Evolutionary conservation across 2,797 vertebrate species (phyloP).

Genomic region (Petrocephalus sullivani): DNA sequence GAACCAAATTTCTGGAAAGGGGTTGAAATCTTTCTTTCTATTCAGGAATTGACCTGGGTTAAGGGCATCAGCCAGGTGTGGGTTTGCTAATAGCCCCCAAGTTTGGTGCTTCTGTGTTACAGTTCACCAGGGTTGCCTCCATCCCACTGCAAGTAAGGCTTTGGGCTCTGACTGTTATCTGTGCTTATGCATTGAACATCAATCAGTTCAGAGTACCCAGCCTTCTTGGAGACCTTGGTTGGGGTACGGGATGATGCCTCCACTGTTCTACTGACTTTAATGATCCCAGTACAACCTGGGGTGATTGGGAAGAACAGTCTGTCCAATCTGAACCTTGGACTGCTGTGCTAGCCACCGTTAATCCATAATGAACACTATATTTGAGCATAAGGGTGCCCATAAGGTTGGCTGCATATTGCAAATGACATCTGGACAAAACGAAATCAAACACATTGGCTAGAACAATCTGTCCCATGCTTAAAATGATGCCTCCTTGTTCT

Average conservation of each 20-base stretch:
- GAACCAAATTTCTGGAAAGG: too few species aligned
- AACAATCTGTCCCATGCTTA: neutral
- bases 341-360: neutral
- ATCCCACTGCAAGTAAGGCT: neutral
- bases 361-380: neutral
- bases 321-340: neutral
- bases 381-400: neutral
- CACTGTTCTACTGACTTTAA: neutral
- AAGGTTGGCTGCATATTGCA: neutral
- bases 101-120: neutral
- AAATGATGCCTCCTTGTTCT: neutral
- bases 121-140: neutral
- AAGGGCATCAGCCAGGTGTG: neutral
- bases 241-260: neutral
- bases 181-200: neutral
- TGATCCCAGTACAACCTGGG: too few species aligned
- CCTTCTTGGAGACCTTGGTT: neutral
- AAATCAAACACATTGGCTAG: neutral
- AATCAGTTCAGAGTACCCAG: neutral
- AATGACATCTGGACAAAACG: neutral
- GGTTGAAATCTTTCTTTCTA: too few species aligned
- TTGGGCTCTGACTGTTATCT: neutral
- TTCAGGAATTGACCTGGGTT: neutral
- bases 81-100: neutral
- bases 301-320: neutral